phyloP scores from a whole-genome alignment of 2,888 invertebrate species.

The Cantharis rustica region DNA sequence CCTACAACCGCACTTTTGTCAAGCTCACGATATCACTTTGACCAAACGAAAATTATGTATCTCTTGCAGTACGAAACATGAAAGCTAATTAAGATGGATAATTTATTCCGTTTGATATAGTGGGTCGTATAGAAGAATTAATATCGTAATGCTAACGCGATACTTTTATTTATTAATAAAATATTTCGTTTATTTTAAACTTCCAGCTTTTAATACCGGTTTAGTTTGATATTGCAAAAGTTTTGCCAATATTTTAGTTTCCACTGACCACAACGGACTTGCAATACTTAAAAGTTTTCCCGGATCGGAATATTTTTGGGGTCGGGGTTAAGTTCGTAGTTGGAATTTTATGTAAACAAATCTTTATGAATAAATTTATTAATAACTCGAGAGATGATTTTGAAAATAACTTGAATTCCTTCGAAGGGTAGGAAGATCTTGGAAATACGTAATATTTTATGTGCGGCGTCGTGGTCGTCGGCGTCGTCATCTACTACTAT shows the following conservation, averaged over 20 bases:
- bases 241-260: not conserved
- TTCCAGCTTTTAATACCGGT: not conserved
- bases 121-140: not conserved
- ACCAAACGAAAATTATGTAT: conserved; percentile 21
- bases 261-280: not conserved
- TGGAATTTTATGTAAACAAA: not conserved
- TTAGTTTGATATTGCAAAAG: not conserved
- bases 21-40: conserved; percentile 22
- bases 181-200: not conserved
- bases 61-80: conserved; percentile 24
- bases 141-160: not conserved
- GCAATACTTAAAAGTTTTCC: not conserved
- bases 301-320: not conserved
- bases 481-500: not conserved
- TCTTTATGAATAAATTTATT: not conserved
- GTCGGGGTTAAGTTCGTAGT: not conserved
- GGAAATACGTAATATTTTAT: not conserved
- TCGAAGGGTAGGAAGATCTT: not conserved
- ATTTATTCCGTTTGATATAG: not conserved
- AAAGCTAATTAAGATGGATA: conserved; percentile 26
- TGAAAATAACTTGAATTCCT: not conserved
- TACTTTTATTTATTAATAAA: not conserved
- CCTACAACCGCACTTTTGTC: conserved; percentile 15
- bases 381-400: not conserved
- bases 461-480: too few species aligned